Evolutionary conservation across 2,888 invertebrate species (phyloP).

Genomic region (Nomada hirtipes): DNA sequence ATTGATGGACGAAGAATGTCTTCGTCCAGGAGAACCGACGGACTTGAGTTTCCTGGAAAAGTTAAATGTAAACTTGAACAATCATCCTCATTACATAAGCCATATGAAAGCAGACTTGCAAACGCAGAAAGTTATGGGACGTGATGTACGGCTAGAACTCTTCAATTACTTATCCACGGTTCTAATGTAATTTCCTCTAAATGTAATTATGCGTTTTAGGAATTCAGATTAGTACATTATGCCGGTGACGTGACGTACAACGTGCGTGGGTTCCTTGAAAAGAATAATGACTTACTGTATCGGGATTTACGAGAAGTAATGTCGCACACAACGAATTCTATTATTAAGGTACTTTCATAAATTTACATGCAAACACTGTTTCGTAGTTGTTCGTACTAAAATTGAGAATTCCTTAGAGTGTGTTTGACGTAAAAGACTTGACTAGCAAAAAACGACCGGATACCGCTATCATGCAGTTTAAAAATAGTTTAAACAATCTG

Average conservation of each 20-base stretch:
- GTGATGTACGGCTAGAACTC: slow-evolving; percentile 88
- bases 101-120: slow-evolving; percentile 91
- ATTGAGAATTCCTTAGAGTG: slow-evolving; percentile 77
- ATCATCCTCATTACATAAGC: slow-evolving; percentile 93
- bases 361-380: background rate
- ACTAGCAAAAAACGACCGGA: slow-evolving; percentile 93
- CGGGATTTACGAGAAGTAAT: slow-evolving; percentile 94
- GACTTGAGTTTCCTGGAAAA: slow-evolving; percentile 94
- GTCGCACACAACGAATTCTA: slow-evolving; percentile 89
- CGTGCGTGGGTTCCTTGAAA: slow-evolving; percentile 94
- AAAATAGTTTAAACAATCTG: slow-evolving; percentile 93
- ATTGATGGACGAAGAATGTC: slow-evolving; percentile 95
- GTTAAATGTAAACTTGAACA: slow-evolving; percentile 89
- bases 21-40: slow-evolving; percentile 94
- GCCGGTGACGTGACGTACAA: slow-evolving; percentile 97
- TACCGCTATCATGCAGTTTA: slow-evolving; percentile 96
- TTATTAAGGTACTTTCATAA: slow-evolving; percentile 85
- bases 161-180: background rate
- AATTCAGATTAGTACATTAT: slow-evolving; percentile 95
- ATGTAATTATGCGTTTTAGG: slow-evolving; percentile 86
- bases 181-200: background rate
- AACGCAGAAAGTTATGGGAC: slow-evolving; percentile 93
- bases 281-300: slow-evolving; percentile 96
- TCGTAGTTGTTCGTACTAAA: background rate
- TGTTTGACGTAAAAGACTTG: slow-evolving; percentile 89